Conservation (phyloP, 2,797 vertebrate genomes). For the Phoeniculus purpureus region DNA sequence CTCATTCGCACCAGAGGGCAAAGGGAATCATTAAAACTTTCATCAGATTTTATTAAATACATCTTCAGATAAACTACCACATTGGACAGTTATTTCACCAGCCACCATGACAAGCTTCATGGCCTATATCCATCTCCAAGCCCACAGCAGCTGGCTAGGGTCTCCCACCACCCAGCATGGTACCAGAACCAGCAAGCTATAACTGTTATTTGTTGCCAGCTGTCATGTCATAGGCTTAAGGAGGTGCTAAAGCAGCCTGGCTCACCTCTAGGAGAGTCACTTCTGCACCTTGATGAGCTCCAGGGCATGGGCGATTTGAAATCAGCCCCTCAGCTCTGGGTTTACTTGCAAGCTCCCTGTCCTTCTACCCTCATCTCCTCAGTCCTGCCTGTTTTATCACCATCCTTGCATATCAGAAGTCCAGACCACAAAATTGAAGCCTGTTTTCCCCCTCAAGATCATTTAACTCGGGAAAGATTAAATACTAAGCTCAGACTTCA, state of each 20-base stretch:
- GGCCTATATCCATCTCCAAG: neutral
- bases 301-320: accelerated
- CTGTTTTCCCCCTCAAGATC: neutral
- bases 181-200: neutral
- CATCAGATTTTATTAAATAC: neutral
- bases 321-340: neutral
- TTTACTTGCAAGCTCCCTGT: neutral
- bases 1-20: neutral
- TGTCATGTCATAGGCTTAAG: neutral
- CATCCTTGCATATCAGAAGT: neutral
- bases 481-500: neutral
- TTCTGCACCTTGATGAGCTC: neutral
- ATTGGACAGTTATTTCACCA: neutral
- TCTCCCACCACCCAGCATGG: neutral
- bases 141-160: neutral
- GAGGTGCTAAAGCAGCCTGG: neutral
- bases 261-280: neutral
- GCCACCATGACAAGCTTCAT: neutral
- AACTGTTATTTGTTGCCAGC: neutral
- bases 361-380: neutral
- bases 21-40: neutral
- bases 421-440: neutral
- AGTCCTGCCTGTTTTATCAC: neutral
- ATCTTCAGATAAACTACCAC: neutral
- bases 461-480: neutral